Percentiles rank a stretch among this genome's conserved stretches.
Evolutionary conservation across 2,888 invertebrate genomes (phyloP).

Genomic region (Lithophane ornitopus): DNA sequence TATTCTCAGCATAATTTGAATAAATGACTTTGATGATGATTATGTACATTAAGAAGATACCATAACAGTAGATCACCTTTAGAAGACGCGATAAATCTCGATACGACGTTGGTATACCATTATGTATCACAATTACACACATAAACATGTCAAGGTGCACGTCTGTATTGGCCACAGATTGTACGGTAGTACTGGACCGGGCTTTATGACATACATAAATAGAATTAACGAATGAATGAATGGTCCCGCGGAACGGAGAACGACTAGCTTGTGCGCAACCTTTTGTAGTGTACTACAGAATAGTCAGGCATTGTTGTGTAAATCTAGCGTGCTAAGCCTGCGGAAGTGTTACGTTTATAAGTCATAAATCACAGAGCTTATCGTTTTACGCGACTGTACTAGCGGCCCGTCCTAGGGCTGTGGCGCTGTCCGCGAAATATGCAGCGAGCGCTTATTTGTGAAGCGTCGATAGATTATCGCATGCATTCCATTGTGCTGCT

Average conservation of each 20-base stretch:
- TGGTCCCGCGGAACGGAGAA: slow-evolving; percentile 67
- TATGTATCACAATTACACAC: slow-evolving; percentile 68
- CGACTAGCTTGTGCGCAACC: slow-evolving; percentile 58
- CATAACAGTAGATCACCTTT: slow-evolving; percentile 57
- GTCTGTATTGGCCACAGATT: slow-evolving; percentile 70
- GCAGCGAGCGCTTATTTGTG: slow-evolving; percentile 78
- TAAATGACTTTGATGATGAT: too few relatives aligned
- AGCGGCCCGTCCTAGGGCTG: slow-evolving; percentile 65
- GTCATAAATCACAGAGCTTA: slow-evolving; percentile 87
- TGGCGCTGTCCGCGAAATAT: slow-evolving; percentile 79
- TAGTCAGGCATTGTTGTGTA: slow-evolving; percentile 70
- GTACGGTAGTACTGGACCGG: slow-evolving; percentile 65
- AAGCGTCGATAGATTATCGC: slow-evolving; percentile 66
- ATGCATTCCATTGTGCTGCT: slow-evolving; percentile 64
- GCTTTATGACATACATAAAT: slow-evolving; percentile 80
- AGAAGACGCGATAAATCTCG: slow-evolving; percentile 69
- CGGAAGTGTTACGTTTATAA: slow-evolving; percentile 86
- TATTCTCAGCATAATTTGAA: too few relatives aligned
- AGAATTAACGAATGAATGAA: slow-evolving; percentile 77
- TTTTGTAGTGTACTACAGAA: slow-evolving; percentile 64
- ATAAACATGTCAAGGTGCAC: slow-evolving; percentile 73
- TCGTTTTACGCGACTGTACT: slow-evolving; percentile 78
- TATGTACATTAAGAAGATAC: slow-evolving; percentile 48
- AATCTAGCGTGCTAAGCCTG: slow-evolving; percentile 78
- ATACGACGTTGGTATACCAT: slow-evolving; percentile 63